Evolutionary conservation across 2,888 invertebrate genomes (phyloP).

Genomic region (Isotomurus palustris): DNA sequence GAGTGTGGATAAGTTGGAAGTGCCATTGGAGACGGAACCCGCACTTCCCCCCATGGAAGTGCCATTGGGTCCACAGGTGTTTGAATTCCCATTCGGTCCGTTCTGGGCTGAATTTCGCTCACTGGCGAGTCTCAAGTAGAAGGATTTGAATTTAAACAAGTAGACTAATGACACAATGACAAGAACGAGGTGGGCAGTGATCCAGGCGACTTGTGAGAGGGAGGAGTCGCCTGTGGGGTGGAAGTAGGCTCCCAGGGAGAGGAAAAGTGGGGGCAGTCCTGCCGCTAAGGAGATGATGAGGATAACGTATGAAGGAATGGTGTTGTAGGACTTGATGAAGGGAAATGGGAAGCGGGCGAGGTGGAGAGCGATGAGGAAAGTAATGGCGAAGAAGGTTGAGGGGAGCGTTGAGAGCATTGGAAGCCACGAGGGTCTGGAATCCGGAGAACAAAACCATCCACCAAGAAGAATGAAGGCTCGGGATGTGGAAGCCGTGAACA

Average conservation of each 20-base stretch:
- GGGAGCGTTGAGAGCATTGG: conserved; percentile 46
- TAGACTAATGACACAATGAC: conserved; percentile 45
- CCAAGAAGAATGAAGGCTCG: conserved; percentile 47
- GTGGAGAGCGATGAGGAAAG: conserved; percentile 45
- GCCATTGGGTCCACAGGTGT: conserved; percentile 21
- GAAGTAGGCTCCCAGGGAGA: conserved; percentile 45
- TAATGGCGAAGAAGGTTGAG: conserved; percentile 44
- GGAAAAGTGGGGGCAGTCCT: conserved; percentile 42
- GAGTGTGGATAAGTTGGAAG: conserved; percentile 42
- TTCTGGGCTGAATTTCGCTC: conserved; percentile 36
- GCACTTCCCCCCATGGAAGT: conserved; percentile 28
- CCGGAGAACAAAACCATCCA: conserved; percentile 45
- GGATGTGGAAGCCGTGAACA: conserved; percentile 45
- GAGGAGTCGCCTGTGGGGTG: conserved; percentile 39
- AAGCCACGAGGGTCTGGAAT: conserved; percentile 45
- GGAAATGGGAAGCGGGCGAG: conserved; percentile 46
- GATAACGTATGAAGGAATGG: conserved; percentile 41
- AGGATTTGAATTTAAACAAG: conserved; percentile 46
- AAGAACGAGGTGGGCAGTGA: conserved; percentile 43
- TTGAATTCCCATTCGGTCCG: conserved; percentile 35
- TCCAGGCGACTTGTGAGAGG: conserved; percentile 46
- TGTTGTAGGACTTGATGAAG: conserved; percentile 44
- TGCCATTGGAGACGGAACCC: conserved; percentile 37
- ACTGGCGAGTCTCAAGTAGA: conserved; percentile 45
- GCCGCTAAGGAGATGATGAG: conserved; percentile 42